These are phyloP conservation scores for Heliconius hortense DNA, from an alignment of 2,888 invertebrate species.

Conservation along the genomic window DNA sequence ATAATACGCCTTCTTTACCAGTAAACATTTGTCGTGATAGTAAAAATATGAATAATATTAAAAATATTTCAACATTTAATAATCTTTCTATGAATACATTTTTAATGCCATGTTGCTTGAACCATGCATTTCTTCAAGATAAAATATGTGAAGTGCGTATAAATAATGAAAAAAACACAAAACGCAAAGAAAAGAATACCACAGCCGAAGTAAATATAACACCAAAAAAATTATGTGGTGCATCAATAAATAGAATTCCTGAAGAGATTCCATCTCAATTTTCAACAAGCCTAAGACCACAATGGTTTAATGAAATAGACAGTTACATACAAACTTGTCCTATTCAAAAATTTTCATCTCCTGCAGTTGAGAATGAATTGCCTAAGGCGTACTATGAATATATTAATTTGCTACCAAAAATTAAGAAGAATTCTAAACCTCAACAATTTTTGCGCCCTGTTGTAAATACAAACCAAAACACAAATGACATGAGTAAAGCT, in stretches of 20 bases:
- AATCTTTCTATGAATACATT: background rate
- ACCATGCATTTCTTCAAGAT: background rate
- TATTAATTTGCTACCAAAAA: background rate
- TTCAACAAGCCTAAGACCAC: background rate
- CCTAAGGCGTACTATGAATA: no score
- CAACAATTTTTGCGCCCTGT: background rate
- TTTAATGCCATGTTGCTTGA: conserved; percentile 11
- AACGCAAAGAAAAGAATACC: background rate
- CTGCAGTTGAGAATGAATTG: background rate
- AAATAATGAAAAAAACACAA: background rate
- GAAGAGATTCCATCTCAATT: background rate
- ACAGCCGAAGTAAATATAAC: background rate
- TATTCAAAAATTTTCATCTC: background rate
- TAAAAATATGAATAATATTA: background rate
- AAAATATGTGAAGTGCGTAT: no score
- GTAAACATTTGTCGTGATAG: background rate
- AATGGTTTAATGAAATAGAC: background rate
- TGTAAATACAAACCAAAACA: background rate
- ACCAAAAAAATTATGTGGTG: background rate
- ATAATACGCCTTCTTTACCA: background rate
- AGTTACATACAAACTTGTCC: background rate
- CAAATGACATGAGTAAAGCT: background rate
- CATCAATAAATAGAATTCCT: background rate
- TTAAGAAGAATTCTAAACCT: background rate
- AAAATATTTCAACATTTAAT: background rate